phyloP scores from a whole-genome alignment of 2,888 invertebrate species.

The Parnassius glacialis region DNA sequence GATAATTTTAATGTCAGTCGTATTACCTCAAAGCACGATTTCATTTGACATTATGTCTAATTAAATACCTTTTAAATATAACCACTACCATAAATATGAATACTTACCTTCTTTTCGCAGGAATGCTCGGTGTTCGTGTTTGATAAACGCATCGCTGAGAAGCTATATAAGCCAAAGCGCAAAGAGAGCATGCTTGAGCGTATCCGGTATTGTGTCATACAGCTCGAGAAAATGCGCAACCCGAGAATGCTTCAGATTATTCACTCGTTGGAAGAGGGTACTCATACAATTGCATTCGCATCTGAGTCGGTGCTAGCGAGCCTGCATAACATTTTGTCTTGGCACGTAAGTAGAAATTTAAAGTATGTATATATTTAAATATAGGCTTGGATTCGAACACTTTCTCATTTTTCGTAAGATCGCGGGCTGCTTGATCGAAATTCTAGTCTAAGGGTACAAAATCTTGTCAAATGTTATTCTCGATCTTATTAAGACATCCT shows the following conservation, averaged over 20 bases:
- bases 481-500: too few species aligned
- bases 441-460: too few species aligned
- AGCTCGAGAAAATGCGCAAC: conserved; percentile 91
- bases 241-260: conserved; percentile 89
- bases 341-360: conserved; percentile 83
- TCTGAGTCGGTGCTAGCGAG: conserved; percentile 94
- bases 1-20: too few species aligned
- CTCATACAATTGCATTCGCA: conserved; percentile 96
- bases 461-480: too few species aligned
- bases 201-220: conserved; percentile 88
- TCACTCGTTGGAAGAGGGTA: conserved; percentile 89
- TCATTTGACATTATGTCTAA: too few species aligned
- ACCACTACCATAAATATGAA: too few species aligned
- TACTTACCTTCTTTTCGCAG: conserved; percentile 70
- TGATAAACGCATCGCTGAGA: conserved; percentile 95
- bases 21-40: too few species aligned
- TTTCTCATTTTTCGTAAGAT: too few species aligned
- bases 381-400: too few species aligned
- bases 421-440: too few species aligned
- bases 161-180: conserved; percentile 94
- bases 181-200: conserved; percentile 96
- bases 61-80: too few species aligned
- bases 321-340: conserved; percentile 93
- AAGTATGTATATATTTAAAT: too few species aligned
- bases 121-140: conserved; percentile 96